Evolutionary conservation across 1,140 invertebrate genomes (phyloP).

Genomic region (Antheraea mylitta): DNA sequence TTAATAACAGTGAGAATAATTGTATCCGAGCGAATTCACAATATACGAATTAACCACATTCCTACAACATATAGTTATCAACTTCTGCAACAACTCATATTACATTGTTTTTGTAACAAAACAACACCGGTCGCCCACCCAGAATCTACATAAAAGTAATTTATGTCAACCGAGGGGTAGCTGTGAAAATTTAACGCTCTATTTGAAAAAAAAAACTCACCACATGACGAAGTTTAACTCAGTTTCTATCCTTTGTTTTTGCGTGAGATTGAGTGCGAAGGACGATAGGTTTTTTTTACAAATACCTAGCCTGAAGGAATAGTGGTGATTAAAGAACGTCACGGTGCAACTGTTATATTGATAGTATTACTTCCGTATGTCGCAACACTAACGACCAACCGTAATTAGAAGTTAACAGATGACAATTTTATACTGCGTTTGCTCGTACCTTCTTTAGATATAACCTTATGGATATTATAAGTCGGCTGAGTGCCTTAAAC

Average conservation of each 20-base stretch:
- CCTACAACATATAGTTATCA: too few relatives aligned
- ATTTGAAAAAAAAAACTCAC: slow-evolving; percentile 48
- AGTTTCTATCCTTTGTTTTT: slow-evolving; percentile 39
- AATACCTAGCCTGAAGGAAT: slow-evolving; percentile 44
- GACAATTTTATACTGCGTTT: neutral
- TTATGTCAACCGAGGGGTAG: slow-evolving; percentile 64
- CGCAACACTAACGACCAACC: slow-evolving; percentile 4
- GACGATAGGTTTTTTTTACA: neutral
- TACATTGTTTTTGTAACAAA: slow-evolving; percentile 25
- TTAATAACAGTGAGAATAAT: too few relatives aligned
- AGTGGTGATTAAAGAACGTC: slow-evolving; percentile 53
- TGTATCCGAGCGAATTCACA: too few relatives aligned
- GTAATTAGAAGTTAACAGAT: slow-evolving; percentile 6
- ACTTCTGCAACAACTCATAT: slow-evolving; percentile 29
- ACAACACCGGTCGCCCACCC: slow-evolving; percentile 57
- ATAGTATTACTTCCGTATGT: slow-evolving; percentile 44
- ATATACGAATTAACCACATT: too few relatives aligned
- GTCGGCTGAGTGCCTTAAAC: too few relatives aligned
- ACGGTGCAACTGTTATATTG: slow-evolving; percentile 53
- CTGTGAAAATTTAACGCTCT: slow-evolving; percentile 66
- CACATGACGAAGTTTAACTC: slow-evolving; percentile 47
- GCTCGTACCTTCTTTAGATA: too few relatives aligned
- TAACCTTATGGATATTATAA: too few relatives aligned
- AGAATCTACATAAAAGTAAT: slow-evolving; percentile 70
- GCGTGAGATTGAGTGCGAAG: neutral